Percentiles rank a stretch among this genome's conserved stretches.
Evolutionary conservation across 2,797 vertebrate species (phyloP).

Genomic region (Xenops minutus): DNA sequence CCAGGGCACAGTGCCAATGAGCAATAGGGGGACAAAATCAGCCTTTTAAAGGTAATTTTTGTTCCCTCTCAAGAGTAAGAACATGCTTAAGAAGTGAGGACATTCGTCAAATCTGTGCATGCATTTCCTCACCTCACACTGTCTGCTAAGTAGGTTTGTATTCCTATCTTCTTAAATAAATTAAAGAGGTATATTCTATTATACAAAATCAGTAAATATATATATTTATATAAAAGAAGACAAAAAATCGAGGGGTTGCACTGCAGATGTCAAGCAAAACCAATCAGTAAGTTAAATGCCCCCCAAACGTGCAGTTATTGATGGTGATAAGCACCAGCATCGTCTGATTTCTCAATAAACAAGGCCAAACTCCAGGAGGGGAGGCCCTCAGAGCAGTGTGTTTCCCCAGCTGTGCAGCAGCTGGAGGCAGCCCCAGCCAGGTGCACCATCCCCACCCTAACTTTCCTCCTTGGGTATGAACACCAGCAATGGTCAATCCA

Average conservation of each 20-base stretch:
- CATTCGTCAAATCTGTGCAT: too few relatives aligned
- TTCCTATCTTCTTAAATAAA: background rate
- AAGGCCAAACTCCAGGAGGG: rapidly evolving
- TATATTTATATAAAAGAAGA: background rate
- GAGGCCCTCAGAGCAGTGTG: rapidly evolving
- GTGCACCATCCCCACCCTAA: background rate
- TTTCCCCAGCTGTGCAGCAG: background rate
- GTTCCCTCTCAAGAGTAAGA: background rate
- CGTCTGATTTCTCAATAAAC: rapidly evolving
- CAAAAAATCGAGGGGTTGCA: background rate
- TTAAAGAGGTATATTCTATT: background rate
- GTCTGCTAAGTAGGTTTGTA: too few relatives aligned
- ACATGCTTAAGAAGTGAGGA: rapidly evolving
- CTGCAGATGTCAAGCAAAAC: background rate
- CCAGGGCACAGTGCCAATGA: rapidly evolving
- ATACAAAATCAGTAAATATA: background rate
- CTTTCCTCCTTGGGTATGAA: rapidly evolving
- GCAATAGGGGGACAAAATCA: background rate
- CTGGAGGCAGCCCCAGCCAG: background rate
- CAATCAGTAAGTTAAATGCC: background rate
- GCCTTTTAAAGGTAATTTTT: background rate
- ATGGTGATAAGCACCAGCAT: background rate
- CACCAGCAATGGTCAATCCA: rapidly evolving
- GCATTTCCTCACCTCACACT: background rate
- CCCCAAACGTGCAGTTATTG: rapidly evolving